Conservation (phyloP, 2,888 invertebrate genomes). For the Mantis religiosa region DNA sequence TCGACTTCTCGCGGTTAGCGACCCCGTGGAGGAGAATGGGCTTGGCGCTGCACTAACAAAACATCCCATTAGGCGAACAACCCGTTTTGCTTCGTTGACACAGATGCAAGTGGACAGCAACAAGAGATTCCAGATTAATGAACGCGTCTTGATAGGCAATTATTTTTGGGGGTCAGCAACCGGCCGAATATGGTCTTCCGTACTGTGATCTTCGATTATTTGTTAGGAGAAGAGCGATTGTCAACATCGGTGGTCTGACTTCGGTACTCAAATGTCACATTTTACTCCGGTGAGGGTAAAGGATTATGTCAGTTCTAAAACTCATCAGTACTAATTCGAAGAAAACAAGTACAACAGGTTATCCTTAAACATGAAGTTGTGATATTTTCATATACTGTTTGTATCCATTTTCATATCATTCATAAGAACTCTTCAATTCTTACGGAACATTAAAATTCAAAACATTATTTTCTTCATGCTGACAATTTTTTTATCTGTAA, state of each 20-base stretch:
- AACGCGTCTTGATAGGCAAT: background rate
- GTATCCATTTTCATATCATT: too few relatives aligned
- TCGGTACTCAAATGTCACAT: too few relatives aligned
- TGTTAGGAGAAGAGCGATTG: background rate
- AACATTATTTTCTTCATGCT: too few relatives aligned
- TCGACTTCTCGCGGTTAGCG: background rate
- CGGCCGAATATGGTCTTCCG: background rate
- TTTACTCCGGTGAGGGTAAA: too few relatives aligned
- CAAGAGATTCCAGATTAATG: background rate
- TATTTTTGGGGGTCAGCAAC: background rate
- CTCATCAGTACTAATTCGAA: too few relatives aligned
- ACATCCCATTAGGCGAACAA: background rate
- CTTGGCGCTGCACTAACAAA: background rate
- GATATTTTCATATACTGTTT: too few relatives aligned
- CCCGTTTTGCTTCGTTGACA: background rate
- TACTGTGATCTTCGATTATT: background rate
- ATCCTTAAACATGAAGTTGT: too few relatives aligned
- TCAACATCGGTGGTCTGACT: background rate
- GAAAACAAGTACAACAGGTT: too few relatives aligned
- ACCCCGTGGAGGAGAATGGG: background rate
- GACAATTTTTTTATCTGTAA: too few relatives aligned
- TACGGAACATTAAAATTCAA: too few relatives aligned
- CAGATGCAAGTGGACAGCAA: background rate
- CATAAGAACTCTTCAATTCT: too few relatives aligned
- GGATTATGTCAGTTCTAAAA: too few relatives aligned